Conservation (phyloP, 1,140 invertebrate genomes). For the Conus betulinus region DNA sequence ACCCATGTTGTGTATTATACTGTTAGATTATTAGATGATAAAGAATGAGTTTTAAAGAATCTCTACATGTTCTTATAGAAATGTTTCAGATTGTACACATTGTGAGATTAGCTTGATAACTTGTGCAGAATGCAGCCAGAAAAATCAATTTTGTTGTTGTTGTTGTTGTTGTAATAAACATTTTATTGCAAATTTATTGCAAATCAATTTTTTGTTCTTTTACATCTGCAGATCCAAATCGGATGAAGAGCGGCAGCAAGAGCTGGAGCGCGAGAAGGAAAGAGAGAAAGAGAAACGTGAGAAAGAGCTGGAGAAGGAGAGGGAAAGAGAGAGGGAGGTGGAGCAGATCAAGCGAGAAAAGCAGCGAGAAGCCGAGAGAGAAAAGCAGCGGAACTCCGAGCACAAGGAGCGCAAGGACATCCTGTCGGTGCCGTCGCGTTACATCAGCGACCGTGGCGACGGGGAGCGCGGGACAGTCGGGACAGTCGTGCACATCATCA, state of each 20-base stretch:
- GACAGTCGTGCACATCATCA: not conserved
- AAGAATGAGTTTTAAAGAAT: no score
- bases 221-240: constrained; percentile 54
- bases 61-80: no score
- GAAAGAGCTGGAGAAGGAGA: constrained; percentile 62
- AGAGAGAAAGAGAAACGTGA: constrained; percentile 40
- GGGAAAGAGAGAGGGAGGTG: constrained; percentile 52
- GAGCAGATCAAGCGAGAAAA: constrained; percentile 58
- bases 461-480: constrained; percentile 1
- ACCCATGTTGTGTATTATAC: no score
- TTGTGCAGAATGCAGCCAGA: no score
- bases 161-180: no score
- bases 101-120: no score
- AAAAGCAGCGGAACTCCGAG: constrained; percentile 37
- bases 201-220: no score
- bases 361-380: constrained; percentile 48
- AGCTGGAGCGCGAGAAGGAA: constrained; percentile 55
- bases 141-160: no score
- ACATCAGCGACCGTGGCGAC: constrained; percentile 6
- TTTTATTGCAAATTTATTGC: no score
- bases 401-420: constrained; percentile 24
- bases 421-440: constrained; percentile 27
- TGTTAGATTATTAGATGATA: no score
- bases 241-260: constrained; percentile 63
- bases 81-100: no score